Percentiles rank a stretch among this genome's conserved stretches.
phyloP scores from a whole-genome alignment of 2,797 vertebrate species.

The Tiaroga cobitis region DNA sequence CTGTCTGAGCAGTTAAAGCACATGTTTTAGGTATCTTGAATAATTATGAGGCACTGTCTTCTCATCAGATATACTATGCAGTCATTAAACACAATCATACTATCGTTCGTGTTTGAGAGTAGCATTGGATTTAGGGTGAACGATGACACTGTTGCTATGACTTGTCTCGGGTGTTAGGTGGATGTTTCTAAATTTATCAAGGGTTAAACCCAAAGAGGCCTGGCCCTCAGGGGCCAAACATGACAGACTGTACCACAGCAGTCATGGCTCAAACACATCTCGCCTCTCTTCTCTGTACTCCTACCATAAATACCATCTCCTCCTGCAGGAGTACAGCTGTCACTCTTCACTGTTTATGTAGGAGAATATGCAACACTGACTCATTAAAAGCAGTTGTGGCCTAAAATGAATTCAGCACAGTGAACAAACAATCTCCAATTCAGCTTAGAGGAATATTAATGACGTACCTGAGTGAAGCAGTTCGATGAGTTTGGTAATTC shows the following conservation, averaged over 20 bases:
- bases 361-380: slow-evolving; percentile 49
- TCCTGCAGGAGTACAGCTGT: slow-evolving; percentile 44
- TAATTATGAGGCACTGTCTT: neutral
- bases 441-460: slow-evolving; percentile 18
- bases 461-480: slow-evolving; percentile 55
- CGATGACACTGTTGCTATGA: slow-evolving; percentile 3
- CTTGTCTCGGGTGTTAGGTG: neutral
- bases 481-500: slow-evolving; percentile 55
- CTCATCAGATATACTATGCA: neutral
- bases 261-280: slow-evolving; percentile 15
- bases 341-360: slow-evolving; percentile 40
- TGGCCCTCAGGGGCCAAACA: slow-evolving; percentile 28
- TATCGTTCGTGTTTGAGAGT: neutral
- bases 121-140: neutral
- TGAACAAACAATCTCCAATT: neutral
- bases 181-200: slow-evolving; percentile 37
- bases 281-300: neutral
- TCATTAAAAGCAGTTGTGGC: slow-evolving; percentile 47
- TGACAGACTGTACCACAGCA: slow-evolving; percentile 30
- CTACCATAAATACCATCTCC: slow-evolving; percentile 26
- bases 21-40: slow-evolving; percentile 11
- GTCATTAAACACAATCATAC: neutral
- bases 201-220: slow-evolving; percentile 32
- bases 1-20: slow-evolving; percentile 2
- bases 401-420: slow-evolving; percentile 15